phyloP scores from a whole-genome alignment of 2,113 vertebrate genomes.

The Edolisoma coerulescens region DNA sequence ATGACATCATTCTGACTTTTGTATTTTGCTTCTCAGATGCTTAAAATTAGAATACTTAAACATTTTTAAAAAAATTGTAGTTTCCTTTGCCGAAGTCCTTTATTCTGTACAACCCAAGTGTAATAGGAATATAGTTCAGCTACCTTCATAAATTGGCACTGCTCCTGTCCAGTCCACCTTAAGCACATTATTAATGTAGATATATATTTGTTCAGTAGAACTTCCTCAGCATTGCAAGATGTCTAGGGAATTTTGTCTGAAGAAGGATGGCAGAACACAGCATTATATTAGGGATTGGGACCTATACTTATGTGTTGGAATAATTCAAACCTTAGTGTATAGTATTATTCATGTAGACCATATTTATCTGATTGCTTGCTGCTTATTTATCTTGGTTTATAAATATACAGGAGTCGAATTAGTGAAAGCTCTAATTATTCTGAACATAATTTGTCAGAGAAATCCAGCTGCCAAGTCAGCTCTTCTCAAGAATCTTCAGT shows the following conservation, averaged over 20 bases:
- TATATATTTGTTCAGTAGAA: neutral
- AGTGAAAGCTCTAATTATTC: slow-evolving; percentile 22
- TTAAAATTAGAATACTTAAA: neutral
- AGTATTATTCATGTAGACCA: neutral
- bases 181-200: neutral
- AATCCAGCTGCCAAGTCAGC: neutral
- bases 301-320: neutral
- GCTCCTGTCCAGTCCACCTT: neutral
- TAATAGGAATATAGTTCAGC: neutral
- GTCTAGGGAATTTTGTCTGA: neutral
- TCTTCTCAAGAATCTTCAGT: neutral
- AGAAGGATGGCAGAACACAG: neutral
- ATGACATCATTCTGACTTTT: neutral
- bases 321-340: neutral
- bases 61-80: fast-evolving
- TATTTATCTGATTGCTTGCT: neutral
- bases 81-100: neutral
- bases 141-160: neutral
- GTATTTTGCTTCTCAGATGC: neutral
- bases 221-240: neutral
- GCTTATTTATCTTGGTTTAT: slow-evolving; percentile 13
- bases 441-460: neutral
- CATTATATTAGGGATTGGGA: neutral
- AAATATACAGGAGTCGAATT: neutral
- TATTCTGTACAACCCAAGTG: neutral